Conservation (phyloP, 2,113 vertebrate species). For the Heterotis niloticus region DNA sequence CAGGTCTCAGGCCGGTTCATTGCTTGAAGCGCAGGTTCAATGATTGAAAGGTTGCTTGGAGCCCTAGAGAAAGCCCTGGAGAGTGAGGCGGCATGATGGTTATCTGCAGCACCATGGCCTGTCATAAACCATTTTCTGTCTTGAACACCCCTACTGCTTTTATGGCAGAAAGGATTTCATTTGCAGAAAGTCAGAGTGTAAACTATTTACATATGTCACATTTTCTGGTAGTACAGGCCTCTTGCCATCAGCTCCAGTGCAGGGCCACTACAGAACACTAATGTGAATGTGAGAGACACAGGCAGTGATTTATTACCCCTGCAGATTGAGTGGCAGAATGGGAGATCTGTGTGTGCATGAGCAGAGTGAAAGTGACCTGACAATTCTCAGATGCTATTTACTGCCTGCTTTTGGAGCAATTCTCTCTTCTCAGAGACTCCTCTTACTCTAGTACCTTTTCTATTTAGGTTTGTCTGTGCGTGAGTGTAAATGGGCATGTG, state of each 20-base stretch:
- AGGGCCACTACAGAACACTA: constrained; percentile 22
- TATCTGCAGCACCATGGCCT: not conserved
- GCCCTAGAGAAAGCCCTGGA: not conserved
- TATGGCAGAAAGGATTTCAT: constrained; percentile 10
- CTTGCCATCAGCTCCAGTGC: constrained; percentile 30
- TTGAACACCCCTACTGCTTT: not conserved
- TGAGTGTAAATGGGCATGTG: no score
- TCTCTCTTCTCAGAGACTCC: no score
- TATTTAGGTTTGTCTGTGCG: no score
- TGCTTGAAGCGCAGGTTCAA: not conserved
- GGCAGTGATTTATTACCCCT: constrained; percentile 27
- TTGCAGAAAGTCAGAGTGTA: constrained; percentile 19
- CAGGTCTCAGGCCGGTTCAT: no score
- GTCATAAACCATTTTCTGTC: not conserved
- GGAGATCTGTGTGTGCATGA: not conserved
- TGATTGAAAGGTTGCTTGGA: not conserved
- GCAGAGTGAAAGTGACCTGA: not conserved
- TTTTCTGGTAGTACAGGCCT: constrained; percentile 32
- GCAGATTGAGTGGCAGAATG: not conserved
- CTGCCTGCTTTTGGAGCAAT: no score
- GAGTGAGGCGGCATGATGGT: not conserved
- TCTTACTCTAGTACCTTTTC: no score
- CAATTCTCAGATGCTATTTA: not conserved
- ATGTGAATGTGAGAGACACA: constrained; percentile 30
- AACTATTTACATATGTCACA: constrained; percentile 19